These are phyloP conservation scores for Muscidifurax raptorellus DNA, from an alignment of 1,140 invertebrate species.

Conservation along the genomic window DNA sequence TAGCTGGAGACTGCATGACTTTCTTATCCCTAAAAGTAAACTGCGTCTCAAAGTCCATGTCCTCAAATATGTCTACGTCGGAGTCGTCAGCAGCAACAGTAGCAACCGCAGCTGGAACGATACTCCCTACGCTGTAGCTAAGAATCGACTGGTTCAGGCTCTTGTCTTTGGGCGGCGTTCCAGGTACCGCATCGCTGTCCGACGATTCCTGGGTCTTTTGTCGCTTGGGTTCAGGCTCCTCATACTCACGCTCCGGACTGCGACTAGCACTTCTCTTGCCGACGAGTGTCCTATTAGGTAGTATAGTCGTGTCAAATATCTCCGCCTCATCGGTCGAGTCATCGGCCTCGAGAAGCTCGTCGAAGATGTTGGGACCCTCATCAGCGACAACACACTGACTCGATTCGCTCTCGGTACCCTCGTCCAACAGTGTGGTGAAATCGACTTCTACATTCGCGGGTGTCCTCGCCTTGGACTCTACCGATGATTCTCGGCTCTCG, in stretches of 20 bases:
- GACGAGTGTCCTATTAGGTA: neutral
- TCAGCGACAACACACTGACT: neutral
- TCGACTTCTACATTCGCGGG: constrained; percentile 10
- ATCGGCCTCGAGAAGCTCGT: constrained; percentile 1
- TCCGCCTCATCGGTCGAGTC: constrained; percentile 32
- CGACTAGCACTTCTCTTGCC: constrained; percentile 9
- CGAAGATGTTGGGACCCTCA: neutral
- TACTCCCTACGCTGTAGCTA: neutral
- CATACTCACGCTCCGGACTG: neutral
- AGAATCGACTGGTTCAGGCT: neutral
- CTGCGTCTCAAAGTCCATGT: constrained; percentile 51
- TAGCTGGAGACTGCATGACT: neutral
- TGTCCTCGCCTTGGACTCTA: neutral
- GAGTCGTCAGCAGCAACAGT: constrained; percentile 45
- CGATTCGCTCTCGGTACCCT: constrained; percentile 15
- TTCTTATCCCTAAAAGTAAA: constrained; percentile 41
- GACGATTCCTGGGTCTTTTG: neutral
- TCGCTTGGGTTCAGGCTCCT: neutral
- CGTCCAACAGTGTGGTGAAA: neutral
- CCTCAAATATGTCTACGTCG: constrained; percentile 62
- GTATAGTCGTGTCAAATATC: constrained; percentile 15
- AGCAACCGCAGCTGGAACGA: neutral
- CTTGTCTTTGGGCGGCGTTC: neutral
- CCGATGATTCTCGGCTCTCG: neutral
- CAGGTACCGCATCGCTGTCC: neutral